These are phyloP conservation scores for Myanophis thanlyinensis DNA, from an alignment of 2,113 vertebrate species.

Conservation along the genomic window DNA sequence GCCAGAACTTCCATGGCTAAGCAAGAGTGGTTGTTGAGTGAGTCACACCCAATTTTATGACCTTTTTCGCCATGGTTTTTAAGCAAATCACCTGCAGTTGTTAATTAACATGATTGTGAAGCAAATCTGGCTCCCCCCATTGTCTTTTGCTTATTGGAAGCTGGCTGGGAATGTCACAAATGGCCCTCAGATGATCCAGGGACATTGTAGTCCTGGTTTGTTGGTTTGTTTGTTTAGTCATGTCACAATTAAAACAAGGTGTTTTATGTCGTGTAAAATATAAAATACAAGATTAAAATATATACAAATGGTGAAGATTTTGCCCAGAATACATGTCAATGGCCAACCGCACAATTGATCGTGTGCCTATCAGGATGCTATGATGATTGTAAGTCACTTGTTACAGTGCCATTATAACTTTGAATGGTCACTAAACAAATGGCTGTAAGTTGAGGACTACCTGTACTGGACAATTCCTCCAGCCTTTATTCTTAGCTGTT, in stretches of 20 bases:
- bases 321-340: background rate
- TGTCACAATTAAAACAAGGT: background rate
- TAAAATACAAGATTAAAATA: background rate
- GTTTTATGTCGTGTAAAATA: background rate
- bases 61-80: background rate
- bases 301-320: background rate
- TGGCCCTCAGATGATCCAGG: background rate
- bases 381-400: background rate
- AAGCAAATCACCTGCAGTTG: background rate
- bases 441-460: background rate
- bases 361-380: background rate
- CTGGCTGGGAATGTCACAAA: background rate
- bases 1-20: background rate
- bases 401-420: background rate
- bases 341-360: background rate
- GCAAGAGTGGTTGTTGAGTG: background rate
- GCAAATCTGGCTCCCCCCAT: background rate
- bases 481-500: background rate
- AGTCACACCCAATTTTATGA: background rate
- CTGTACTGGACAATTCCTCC: background rate
- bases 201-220: background rate
- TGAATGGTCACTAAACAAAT: background rate
- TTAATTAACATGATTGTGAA: background rate
- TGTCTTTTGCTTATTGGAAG: background rate
- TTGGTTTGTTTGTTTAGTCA: background rate